These are phyloP conservation scores for Cheirogaleus medius DNA, from an alignment of 2,113 vertebrate species.

Conservation along the genomic window DNA sequence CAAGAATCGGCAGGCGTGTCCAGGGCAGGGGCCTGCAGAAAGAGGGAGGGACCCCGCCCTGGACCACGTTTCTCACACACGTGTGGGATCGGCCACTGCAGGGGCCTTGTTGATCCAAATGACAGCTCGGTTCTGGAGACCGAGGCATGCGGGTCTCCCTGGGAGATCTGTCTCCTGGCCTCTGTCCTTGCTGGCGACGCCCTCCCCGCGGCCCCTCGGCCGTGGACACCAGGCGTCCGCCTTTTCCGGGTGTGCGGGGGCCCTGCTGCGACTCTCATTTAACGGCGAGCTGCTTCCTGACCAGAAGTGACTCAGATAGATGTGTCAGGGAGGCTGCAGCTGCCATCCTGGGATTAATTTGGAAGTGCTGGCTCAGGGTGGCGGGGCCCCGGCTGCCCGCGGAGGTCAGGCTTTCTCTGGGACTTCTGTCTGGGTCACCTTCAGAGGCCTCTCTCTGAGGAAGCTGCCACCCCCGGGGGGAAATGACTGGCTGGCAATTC, in stretches of 20 bases:
- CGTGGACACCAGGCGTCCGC: neutral
- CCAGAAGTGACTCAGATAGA: conserved; percentile 70
- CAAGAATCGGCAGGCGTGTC: neutral
- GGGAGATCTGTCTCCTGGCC: neutral
- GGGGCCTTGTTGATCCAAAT: too few species aligned
- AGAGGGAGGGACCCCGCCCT: neutral
- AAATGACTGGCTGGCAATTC: conserved; percentile 52
- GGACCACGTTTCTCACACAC: neutral
- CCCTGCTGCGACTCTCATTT: conserved; percentile 21
- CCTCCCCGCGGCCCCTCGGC: neutral
- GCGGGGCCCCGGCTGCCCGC: conserved; percentile 49
- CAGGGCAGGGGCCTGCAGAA: neutral
- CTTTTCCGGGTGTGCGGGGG: neutral
- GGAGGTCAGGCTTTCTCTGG: neutral
- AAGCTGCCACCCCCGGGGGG: conserved; percentile 57
- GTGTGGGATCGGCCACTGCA: neutral
- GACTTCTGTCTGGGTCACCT: conserved; percentile 64
- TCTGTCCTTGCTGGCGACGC: too few species aligned
- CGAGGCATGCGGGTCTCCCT: accelerated
- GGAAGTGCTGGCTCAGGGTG: conserved; percentile 73
- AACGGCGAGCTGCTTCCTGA: conserved; percentile 58
- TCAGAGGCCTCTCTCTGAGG: conserved; percentile 68
- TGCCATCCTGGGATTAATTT: conserved; percentile 60
- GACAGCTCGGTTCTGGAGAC: neutral
- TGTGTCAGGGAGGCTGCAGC: conserved; percentile 51